Evolutionary conservation across 2,888 invertebrate species (phyloP).

Genomic region (Tipula lateralis): DNA sequence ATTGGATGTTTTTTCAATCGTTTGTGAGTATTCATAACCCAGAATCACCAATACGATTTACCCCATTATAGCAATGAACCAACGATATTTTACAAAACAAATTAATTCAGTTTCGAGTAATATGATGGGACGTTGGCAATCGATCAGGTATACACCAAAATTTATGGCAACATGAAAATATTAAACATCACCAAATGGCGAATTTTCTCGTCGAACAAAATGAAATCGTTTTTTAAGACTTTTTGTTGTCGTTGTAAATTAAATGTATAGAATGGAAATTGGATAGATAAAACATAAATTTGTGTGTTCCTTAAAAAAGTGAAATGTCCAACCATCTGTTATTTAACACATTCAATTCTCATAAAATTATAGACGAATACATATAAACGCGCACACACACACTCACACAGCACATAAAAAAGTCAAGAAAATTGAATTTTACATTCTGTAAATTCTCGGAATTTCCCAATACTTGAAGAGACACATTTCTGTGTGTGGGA

Average conservation of each 20-base stretch:
- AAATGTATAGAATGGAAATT: neutral
- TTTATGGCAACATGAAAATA: neutral
- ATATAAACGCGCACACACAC: neutral
- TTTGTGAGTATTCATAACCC: too few relatives aligned
- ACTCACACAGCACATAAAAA: neutral
- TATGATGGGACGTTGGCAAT: neutral
- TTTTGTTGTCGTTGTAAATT: neutral
- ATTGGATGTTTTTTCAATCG: too few relatives aligned
- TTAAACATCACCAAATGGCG: neutral
- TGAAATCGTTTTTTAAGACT: neutral
- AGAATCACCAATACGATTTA: too few relatives aligned
- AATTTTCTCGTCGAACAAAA: neutral
- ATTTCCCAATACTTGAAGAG: neutral
- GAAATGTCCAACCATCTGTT: constrained; percentile 26
- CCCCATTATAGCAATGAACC: too few relatives aligned
- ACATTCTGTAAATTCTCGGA: neutral
- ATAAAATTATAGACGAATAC: constrained; percentile 20
- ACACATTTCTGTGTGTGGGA: neutral
- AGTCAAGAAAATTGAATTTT: neutral
- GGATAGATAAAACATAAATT: neutral
- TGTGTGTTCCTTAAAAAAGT: neutral
- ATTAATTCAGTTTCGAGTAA: neutral
- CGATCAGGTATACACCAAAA: neutral
- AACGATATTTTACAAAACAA: neutral
- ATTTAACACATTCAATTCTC: neutral